Evolutionary conservation across 2,888 invertebrate species (phyloP), one percentile per base, ranked within the genome.

Genomic region (Lasius fuliginosus): DNA sequence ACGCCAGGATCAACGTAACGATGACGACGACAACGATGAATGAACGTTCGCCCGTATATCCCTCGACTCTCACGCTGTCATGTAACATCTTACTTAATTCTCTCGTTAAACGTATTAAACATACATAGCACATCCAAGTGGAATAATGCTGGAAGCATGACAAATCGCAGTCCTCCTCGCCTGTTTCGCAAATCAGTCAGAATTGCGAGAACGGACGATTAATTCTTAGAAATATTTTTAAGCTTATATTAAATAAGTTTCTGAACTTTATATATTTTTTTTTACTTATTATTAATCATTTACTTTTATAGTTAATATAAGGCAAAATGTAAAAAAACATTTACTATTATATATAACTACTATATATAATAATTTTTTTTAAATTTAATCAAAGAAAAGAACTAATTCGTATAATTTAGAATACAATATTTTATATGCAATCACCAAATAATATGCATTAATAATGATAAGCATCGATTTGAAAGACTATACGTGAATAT

Each of bases 61-160:
- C 65, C 33, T 33, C 85, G 76, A 87, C 88, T 89, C 88, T 89
- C 84, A 86, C 85, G 88, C 86, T 87, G 87, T 89, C 89, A 87
- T 27, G 40, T 76, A 49, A 56, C 53, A 67, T 62, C 67, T 40
- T 56, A 42, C 49, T 83, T 74, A 73, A 73, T 58, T 73, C 73
- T 73, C 40, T 60, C 82, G 74, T 87, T 86, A 88, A 83, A 68
- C 69, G 58, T 62, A 67, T 74, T 82, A 71, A 84, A 77, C 76
- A 84, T 76, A 88, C 71, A 69, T 77, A 71, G 73, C 79, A 77
- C 82, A 68, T 49, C 53, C 79, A 30, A 83, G 82, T 65, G 85
- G 81, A 89, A 87, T 83, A 82, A 90, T 85, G 90, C 65, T 83
- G 87, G 76, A 89, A 90, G 87, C 86, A 73, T 77, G 83, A 84